Percentiles rank a stretch among this genome's conserved stretches.
Evolutionary conservation across 2,888 invertebrate genomes (phyloP).

Genomic region (Emmelina monodactyla): DNA sequence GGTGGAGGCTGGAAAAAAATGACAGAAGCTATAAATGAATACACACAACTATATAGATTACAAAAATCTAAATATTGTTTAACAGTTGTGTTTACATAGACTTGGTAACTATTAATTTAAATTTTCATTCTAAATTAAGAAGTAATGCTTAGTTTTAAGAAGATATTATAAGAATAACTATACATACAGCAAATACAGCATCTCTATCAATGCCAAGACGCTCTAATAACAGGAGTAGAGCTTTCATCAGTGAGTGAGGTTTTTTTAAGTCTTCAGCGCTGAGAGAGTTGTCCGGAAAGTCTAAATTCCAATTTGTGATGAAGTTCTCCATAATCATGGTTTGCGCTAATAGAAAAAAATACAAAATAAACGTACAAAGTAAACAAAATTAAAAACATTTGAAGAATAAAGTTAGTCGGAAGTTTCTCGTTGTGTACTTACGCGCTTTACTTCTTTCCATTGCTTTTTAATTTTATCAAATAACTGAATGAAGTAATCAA

Average conservation of each 20-base stretch:
- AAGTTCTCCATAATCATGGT: constrained; percentile 28
- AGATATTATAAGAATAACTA: neutral
- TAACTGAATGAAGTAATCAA: too few species aligned
- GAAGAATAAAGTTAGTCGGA: too few species aligned
- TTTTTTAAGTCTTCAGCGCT: constrained; percentile 34
- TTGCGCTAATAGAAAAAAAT: constrained; percentile 20
- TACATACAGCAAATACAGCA: constrained; percentile 32
- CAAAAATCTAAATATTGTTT: neutral
- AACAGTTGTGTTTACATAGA: neutral
- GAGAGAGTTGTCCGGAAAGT: constrained; percentile 32
- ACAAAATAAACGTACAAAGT: neutral
- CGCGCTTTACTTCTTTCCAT: too few species aligned
- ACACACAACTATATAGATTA: neutral
- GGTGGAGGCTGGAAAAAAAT: constrained; percentile 28
- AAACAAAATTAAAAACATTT: neutral
- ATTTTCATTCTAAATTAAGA: too few species aligned
- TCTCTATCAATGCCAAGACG: constrained; percentile 42
- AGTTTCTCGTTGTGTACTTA: too few species aligned
- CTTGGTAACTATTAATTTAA: neutral
- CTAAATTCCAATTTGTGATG: constrained; percentile 36
- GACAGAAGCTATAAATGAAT: neutral
- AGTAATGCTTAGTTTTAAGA: too few species aligned
- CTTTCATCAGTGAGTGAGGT: constrained; percentile 38
- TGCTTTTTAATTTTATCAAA: too few species aligned
- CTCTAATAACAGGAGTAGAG: constrained; percentile 35